These are phyloP conservation scores for Champsocephalus esox DNA, from an alignment of 2,797 vertebrate species.

Conservation along the genomic window DNA sequence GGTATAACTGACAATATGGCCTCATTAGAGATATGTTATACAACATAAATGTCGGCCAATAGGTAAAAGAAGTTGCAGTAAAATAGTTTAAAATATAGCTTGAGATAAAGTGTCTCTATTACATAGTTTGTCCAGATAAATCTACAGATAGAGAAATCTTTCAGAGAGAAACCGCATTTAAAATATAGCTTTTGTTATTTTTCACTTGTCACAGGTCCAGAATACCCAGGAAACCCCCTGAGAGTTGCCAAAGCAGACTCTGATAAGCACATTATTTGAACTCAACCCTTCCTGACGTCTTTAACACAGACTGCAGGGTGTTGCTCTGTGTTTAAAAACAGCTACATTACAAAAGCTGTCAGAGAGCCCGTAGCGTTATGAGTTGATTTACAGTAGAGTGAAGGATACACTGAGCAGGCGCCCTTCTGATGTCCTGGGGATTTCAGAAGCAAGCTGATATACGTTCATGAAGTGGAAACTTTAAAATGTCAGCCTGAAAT, in stretches of 20 bases:
- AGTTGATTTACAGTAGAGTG: slow-evolving; percentile 30
- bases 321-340: slow-evolving; percentile 26
- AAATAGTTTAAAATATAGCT: slow-evolving; percentile 4
- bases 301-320: slow-evolving; percentile 24
- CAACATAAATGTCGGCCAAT: not conserved
- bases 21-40: slow-evolving; percentile 1
- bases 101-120: not conserved
- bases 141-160: not conserved
- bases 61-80: not conserved
- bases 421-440: slow-evolving; percentile 9
- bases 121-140: not conserved
- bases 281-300: slow-evolving; percentile 21
- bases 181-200: not conserved
- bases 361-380: slow-evolving; percentile 25
- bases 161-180: not conserved
- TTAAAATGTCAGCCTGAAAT: slow-evolving; percentile 10
- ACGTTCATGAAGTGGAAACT: slow-evolving; percentile 1
- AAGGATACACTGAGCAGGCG: slow-evolving; percentile 35
- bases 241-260: slow-evolving; percentile 36
- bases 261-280: slow-evolving; percentile 51
- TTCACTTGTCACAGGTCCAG: slow-evolving; percentile 13
- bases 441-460: slow-evolving; percentile 23
- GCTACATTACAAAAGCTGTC: slow-evolving; percentile 27
- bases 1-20: not conserved
- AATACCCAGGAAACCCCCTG: slow-evolving; percentile 42